Evolutionary conservation across 1,140 invertebrate species (phyloP), one percentile per base, ranked within the genome.

Genomic region (Drosophila melanica): DNA sequence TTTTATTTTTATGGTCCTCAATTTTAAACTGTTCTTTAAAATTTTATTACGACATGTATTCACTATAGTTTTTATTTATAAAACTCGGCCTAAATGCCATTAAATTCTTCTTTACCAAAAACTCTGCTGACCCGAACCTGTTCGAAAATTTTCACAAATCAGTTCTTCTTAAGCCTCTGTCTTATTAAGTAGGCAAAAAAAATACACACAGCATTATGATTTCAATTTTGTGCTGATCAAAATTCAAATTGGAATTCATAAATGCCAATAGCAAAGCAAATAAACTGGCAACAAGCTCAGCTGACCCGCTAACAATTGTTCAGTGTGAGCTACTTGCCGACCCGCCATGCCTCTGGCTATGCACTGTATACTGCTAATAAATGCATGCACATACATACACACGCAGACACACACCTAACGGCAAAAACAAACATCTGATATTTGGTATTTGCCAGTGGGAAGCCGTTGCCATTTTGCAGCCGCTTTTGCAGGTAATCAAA

Each of bases 401-500:
- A 53, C 35, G 44, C 14, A 42, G 30, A 71, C 1, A 12, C 33
- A 23, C 12, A 57, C 33, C n/a, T 16, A 51, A 54, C 37, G 18
- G 59, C 42, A 44, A 41, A 20, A 58, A 37, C 30, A 37, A 35
- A 59, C 53, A 53, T 47, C 23, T 44, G 50, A 47, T 57, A 50
- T 62, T 66, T 60, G 50, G 35, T 84, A 67, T 85, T 84, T 79
- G 68, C 73, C 47, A 66, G 51, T 74, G 47, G 64, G 60, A 84
- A 76, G 69, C 80, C 78, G 66, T 79, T 70, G 80, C 63, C 78
- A 73, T 60, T 64, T 66, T 59, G 70, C 73, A 50, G 60, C 48
- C 58, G 45, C 58, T 63, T 75, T 53, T 12, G 27, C 71, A 45
- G 63, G 39, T 73, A 67, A 73, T 73, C 70, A 73, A 73, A 73